These are phyloP conservation scores for Philereme vetulata DNA, from an alignment of 2,888 invertebrate genomes.

Conservation along the genomic window DNA sequence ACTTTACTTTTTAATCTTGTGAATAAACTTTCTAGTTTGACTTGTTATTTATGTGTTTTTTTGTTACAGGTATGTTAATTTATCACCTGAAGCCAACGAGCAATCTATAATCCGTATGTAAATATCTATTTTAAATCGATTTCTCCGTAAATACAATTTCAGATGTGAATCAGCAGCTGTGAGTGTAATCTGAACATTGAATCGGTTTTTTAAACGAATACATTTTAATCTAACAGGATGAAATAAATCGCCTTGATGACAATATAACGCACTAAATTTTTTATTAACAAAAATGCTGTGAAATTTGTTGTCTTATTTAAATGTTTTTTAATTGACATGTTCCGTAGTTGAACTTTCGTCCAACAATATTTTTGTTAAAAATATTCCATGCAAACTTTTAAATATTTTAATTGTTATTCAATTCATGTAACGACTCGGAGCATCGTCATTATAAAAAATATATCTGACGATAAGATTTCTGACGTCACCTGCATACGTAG, in stretches of 20 bases:
- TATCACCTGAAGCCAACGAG: constrained; percentile 10
- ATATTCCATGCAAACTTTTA: too few relatives aligned
- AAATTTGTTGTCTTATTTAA: too few relatives aligned
- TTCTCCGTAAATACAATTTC: constrained; percentile 16
- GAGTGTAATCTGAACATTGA: constrained; percentile 5
- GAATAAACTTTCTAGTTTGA: not conserved
- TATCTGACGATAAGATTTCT: too few relatives aligned
- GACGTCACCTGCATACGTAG: constrained; percentile 30
- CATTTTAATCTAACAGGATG: constrained; percentile 12
- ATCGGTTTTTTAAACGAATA: not conserved
- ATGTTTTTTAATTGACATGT: too few relatives aligned
- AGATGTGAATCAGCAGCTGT: constrained; percentile 15
- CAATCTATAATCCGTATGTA: constrained; percentile 26
- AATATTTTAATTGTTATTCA: too few relatives aligned
- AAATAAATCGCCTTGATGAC: constrained; percentile 17
- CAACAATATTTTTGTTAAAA: too few relatives aligned
- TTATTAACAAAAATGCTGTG: too few relatives aligned
- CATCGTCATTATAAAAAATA: too few relatives aligned
- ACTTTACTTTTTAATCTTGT: too few relatives aligned
- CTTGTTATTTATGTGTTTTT: constrained; percentile 9
- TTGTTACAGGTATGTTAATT: constrained; percentile 50
- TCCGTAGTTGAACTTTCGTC: too few relatives aligned
- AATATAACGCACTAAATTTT: too few relatives aligned
- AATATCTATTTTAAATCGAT: not conserved
- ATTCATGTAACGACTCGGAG: too few relatives aligned